phyloP scores from a whole-genome alignment of 2,113 vertebrate genomes.

The Nannospalax galili region DNA sequence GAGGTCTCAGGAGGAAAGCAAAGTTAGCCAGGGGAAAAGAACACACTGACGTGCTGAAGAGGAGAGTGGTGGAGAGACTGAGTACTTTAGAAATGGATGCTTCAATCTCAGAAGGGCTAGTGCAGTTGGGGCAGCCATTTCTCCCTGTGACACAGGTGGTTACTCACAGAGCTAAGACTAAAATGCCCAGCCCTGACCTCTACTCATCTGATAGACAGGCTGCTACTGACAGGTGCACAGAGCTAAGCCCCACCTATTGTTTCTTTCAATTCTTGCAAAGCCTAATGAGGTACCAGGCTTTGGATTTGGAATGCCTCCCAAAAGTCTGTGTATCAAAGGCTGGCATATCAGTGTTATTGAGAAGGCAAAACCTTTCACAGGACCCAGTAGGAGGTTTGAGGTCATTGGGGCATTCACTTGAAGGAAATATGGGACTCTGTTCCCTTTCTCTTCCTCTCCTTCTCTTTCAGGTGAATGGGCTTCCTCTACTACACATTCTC shows the following conservation, averaged over 20 bases:
- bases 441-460: neutral
- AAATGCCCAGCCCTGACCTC: neutral
- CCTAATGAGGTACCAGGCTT: neutral
- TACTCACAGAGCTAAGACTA: neutral
- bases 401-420: neutral
- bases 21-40: neutral
- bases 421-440: neutral
- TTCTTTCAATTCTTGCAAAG: neutral
- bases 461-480: neutral
- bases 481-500: neutral
- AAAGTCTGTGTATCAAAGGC: neutral
- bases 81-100: too few relatives aligned
- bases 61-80: accelerated
- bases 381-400: neutral
- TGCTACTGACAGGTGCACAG: accelerated
- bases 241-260: accelerated
- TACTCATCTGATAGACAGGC: too few relatives aligned
- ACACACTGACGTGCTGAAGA: too few relatives aligned
- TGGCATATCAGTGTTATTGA: neutral
- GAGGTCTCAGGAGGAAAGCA: neutral
- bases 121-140: neutral
- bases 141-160: too few relatives aligned
- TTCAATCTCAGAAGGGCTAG: neutral
- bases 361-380: neutral
- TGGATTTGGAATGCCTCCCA: neutral